phyloP scores from a whole-genome alignment of 2,113 vertebrate genomes.

The Xenus cinereus region DNA sequence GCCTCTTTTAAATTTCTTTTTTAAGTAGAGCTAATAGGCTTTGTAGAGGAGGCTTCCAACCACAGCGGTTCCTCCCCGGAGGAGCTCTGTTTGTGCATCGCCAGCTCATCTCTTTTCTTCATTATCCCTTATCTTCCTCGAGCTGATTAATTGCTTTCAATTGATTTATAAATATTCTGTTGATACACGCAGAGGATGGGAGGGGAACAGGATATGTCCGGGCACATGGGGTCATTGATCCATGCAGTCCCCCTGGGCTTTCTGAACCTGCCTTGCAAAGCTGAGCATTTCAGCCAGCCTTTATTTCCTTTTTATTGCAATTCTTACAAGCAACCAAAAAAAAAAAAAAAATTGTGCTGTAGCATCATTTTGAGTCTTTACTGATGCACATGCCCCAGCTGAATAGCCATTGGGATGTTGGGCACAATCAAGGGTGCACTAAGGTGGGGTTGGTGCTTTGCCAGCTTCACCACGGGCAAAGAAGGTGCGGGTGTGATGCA shows the following conservation, averaged over 20 bases:
- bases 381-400: accelerated
- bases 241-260: background rate
- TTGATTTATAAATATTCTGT: slow-evolving; percentile 55
- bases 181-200: background rate
- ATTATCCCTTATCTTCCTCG: slow-evolving; percentile 18
- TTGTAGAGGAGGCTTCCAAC: slow-evolving; percentile 42
- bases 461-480: background rate
- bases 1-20: slow-evolving; percentile 40
- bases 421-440: accelerated
- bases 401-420: background rate
- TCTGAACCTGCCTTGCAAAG: background rate
- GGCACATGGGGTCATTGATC: background rate
- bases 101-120: slow-evolving; percentile 58
- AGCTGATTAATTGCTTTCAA: slow-evolving; percentile 52
- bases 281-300: background rate
- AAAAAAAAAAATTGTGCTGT: background rate
- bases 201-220: background rate
- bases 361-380: background rate
- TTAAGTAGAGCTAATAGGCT: slow-evolving; percentile 54
- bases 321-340: background rate
- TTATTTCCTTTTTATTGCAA: background rate
- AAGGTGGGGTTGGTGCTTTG: background rate
- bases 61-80: background rate
- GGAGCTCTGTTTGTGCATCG: background rate
- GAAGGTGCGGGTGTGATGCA: accelerated